These are phyloP conservation scores for Pluvianellus socialis DNA, from an alignment of 2,113 vertebrate species.

Conservation along the genomic window DNA sequence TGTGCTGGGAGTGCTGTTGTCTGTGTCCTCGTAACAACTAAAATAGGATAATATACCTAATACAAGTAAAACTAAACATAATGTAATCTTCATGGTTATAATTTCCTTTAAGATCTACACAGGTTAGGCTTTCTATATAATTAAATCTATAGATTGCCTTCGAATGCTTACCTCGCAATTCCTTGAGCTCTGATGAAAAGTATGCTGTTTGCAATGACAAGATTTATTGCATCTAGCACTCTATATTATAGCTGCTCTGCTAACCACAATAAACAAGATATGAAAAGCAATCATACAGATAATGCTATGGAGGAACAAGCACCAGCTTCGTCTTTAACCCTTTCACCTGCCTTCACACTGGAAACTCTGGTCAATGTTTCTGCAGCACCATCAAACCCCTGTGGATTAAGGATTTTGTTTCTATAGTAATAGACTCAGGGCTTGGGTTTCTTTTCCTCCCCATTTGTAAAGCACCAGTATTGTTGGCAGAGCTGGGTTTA, in stretches of 20 bases:
- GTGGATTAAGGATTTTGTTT: not conserved
- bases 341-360: slow-evolving; percentile 10
- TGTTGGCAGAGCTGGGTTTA: not conserved
- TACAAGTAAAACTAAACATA: not conserved
- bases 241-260: slow-evolving; percentile 59
- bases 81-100: not conserved
- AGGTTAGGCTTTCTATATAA: slow-evolving; percentile 36
- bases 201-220: slow-evolving; percentile 17
- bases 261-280: slow-evolving; percentile 72
- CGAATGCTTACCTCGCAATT: slow-evolving; percentile 66
- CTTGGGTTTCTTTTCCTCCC: not conserved
- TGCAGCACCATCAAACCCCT: not conserved
- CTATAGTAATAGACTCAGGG: not conserved
- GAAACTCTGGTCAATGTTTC: not conserved
- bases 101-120: slow-evolving; percentile 18
- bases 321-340: slow-evolving; percentile 45
- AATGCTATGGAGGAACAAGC: slow-evolving; percentile 31
- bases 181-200: slow-evolving; percentile 47
- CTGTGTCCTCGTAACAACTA: not conserved
- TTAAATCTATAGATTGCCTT: slow-evolving; percentile 58
- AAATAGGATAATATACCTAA: not conserved
- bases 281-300: slow-evolving; percentile 72
- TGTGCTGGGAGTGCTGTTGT: not conserved
- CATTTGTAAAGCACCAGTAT: not conserved
- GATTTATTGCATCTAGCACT: slow-evolving; percentile 71